Base-by-base conservation (phyloP, 1,140 invertebrate species). In the Neodiprion lecontei region DNA sequence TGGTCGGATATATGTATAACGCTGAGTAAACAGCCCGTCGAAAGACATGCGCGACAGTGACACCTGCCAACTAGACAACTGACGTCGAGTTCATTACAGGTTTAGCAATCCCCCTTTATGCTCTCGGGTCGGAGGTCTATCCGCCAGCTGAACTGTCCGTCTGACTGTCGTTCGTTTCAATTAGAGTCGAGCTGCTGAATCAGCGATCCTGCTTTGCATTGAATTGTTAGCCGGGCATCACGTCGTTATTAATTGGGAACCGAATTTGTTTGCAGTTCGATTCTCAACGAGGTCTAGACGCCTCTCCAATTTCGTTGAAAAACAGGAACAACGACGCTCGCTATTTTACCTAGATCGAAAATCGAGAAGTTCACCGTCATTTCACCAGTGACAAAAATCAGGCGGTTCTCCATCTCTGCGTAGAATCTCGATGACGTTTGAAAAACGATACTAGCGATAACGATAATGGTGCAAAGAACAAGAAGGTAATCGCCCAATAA, bases 171-270 rank as follows among this genome's bases (percentile, higher is more conserved):
- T 61, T 61, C 53, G 53, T 61, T 61, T 61, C 53, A 61, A 61
- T 61, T 61, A 61, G 53, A 61, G 53, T 17, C 11, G 53, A 61
- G 11, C 53, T 17, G 53, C 53, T 61, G 53, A 61, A 61, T 61
- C 53, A 61, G 53, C 53, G n/a, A 61, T 61, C 53, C 53, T 61
- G 53, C 53, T 61, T 61, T 61, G 53, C 53, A 61, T 61, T 61
- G 53, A 61, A 5, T 61, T 61, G 53, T 61, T 61, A 61, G 11
- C 53, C 11, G 4, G 9, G 53, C n/a, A 61, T 61, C 53, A 61
- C 53, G 53, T 61, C 53, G 53, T 61, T 61, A 61, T 14, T 61
- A 61, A 61, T 61, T 61, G 53, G 8, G 53, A 7, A 9, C 53
- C 53, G n/a, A 61, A 61, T 40, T 40, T 40, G 53, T 61, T 61